Percentiles rank a stretch among this genome's conserved stretches.
Conservation (phyloP, 1,140 invertebrate species). For the Ridgeia piscesae region DNA sequence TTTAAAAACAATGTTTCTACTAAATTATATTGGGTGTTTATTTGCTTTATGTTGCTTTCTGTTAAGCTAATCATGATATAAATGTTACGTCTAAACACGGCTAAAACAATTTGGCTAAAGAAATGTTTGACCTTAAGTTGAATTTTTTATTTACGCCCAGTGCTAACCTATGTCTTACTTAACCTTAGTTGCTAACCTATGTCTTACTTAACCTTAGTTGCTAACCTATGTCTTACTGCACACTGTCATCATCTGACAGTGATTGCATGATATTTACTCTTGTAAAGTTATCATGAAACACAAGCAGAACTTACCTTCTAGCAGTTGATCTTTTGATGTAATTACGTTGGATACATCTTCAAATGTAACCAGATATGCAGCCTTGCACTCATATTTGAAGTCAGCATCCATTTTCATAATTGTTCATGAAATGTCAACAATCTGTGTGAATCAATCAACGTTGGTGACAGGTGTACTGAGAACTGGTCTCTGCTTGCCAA, state of each 20-base stretch:
- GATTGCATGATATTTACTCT: too few species aligned
- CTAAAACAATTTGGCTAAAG: too few species aligned
- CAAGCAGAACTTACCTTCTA: not conserved
- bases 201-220: too few species aligned
- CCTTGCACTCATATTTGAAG: conserved; percentile 43
- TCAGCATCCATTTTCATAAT: conserved; percentile 12
- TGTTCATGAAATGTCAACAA: not conserved
- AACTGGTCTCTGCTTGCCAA: not conserved
- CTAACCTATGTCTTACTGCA: not conserved
- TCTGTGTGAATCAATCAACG: not conserved
- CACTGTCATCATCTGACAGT: conserved; percentile 23
- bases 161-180: too few species aligned
- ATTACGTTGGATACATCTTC: conserved; percentile 45
- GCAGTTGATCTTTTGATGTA: conserved; percentile 41
- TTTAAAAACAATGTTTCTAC: too few species aligned
- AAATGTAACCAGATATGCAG: conserved; percentile 45
- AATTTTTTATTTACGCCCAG: too few species aligned
- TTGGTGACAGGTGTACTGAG: not conserved
- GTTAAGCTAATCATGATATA: too few species aligned
- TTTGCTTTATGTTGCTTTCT: too few species aligned
- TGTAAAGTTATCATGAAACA: not conserved
- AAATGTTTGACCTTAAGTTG: too few species aligned
- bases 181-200: too few species aligned
- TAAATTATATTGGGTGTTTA: too few species aligned
- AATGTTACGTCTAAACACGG: too few species aligned